phyloP scores from a whole-genome alignment of 2,113 vertebrate species.

The Gymnocephalus cernua region DNA sequence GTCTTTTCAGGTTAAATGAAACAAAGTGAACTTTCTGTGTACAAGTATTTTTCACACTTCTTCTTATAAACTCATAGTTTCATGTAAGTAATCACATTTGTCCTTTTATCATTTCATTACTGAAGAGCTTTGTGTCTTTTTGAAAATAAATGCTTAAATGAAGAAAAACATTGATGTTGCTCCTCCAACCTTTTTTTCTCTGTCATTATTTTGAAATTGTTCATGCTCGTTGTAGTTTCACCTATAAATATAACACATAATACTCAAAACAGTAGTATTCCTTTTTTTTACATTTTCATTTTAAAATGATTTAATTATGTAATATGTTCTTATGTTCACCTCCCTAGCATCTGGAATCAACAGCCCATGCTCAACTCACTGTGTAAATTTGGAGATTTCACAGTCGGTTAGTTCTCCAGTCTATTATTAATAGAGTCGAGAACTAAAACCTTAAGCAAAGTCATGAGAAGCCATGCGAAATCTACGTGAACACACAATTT shows the following conservation, averaged over 20 bases:
- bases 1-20: conserved; percentile 81
- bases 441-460: conserved; percentile 39
- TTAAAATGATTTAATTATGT: background rate
- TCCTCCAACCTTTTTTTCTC: background rate
- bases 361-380: conserved; percentile 11
- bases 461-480: conserved; percentile 14
- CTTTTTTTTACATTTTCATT: background rate
- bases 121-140: conserved; percentile 2
- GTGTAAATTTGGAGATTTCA: conserved; percentile 33
- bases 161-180: background rate
- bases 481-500: conserved; percentile 11
- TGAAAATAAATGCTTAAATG: conserved; percentile 37
- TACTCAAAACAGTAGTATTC: background rate
- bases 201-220: background rate
- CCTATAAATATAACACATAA: background rate
- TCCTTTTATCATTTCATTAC: background rate
- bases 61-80: background rate
- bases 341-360: conserved; percentile 42
- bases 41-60: background rate
- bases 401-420: conserved; percentile 9
- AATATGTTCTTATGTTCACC: background rate
- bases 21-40: conserved; percentile 21
- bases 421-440: conserved; percentile 17
- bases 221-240: background rate
- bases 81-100: conserved; percentile 27